Evolutionary conservation across 1,140 invertebrate species (phyloP), one percentile per base, ranked within the genome.

Genomic region (Scaptomyza graminum): DNA sequence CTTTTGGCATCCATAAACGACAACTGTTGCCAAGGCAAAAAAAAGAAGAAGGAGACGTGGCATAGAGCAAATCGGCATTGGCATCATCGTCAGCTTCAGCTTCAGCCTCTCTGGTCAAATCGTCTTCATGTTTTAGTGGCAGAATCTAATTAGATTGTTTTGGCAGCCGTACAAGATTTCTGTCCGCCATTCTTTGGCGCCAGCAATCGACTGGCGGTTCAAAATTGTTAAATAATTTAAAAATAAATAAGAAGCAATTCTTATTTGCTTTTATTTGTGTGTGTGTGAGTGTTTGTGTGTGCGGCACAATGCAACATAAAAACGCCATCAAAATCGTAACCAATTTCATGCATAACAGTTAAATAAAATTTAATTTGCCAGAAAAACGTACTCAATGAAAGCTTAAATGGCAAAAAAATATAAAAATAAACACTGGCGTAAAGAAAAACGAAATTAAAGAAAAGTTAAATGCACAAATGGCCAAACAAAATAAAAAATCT

Each of bases 191-290:
- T 16, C 8, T 69, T 34, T 59, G 39, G 43, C 52, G 63, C 59
- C 66, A 67, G 41, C 68, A 62, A 37, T n/a, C 18, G 63, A 75
- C 64, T 70, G 56, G 39, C 63, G 73, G 63, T 74, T 63, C 69
- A 70, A 87, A 87, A 87, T 87, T 79, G 79, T 88, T 87, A 79
- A 87, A 87, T 87, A 83, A 87, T 87, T 87, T 87, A 83, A 83
- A 88, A 88, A 83, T 79, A 83, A 88, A 88, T 87, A 83, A 87
- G 83, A 75, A 75, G 68, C 68, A 71, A 88, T 83, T 85, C 63
- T 60, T 81, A 22, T 59, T 44, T 39, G 34, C 28, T 7, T 61
- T 18, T 22, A 22, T 22, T 22, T 22, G 18, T 22, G 18, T 22
- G 18, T 22, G 18, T 22, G 18, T 22, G 18, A 3, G 18, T 22